A percentile compares a stretch with the other conserved stretches of the same genome.
Conservation (phyloP, 2,797 vertebrate genomes). For the Myotis planiceps region DNA sequence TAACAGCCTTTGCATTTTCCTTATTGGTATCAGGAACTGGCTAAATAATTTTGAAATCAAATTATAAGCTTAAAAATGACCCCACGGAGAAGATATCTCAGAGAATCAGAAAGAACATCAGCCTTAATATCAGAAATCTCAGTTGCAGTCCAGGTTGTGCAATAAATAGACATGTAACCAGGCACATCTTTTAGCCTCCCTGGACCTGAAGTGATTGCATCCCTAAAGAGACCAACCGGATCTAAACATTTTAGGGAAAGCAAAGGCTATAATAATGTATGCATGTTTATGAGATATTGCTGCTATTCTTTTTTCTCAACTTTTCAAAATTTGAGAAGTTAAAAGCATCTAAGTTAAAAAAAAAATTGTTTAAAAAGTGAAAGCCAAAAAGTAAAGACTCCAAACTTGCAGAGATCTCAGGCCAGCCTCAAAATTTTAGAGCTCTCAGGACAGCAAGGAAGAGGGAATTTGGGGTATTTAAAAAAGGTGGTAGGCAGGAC, state of each 20-base stretch:
- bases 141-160: background rate
- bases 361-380: background rate
- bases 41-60: slow-evolving; percentile 24
- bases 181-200: background rate
- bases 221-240: background rate
- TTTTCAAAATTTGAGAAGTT: slow-evolving; percentile 47
- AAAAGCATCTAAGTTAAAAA: background rate
- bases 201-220: background rate
- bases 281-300: background rate
- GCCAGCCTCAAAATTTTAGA: background rate
- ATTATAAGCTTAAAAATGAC: slow-evolving; percentile 37
- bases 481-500: background rate
- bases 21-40: background rate
- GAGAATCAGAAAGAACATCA: slow-evolving; percentile 5
- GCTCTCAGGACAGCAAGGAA: background rate
- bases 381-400: slow-evolving; percentile 1
- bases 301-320: slow-evolving; percentile 16
- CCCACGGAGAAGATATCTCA: background rate
- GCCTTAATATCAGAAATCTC: background rate
- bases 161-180: background rate
- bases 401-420: background rate
- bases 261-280: background rate
- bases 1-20: background rate
- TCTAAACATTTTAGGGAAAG: background rate
- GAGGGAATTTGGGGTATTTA: background rate